These are phyloP conservation scores for Scomber japonicus DNA, from an alignment of 2,113 vertebrate genomes.

Conservation along the genomic window DNA sequence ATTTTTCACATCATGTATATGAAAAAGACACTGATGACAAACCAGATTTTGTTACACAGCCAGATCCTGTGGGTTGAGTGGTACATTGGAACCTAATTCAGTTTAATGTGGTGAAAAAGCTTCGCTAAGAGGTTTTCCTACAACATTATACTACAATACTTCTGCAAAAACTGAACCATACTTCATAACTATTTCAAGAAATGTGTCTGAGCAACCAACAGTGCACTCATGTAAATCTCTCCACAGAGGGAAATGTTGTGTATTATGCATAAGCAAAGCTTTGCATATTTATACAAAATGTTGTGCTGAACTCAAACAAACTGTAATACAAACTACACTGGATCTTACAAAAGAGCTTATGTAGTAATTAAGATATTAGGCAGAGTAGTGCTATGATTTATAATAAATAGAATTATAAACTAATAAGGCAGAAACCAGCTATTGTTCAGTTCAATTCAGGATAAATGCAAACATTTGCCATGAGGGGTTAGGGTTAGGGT, in stretches of 20 bases:
- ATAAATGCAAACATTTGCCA: no score
- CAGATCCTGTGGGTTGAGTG: no score
- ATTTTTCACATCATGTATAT: no score
- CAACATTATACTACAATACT: not conserved
- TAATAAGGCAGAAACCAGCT: no score
- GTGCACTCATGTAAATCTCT: not conserved
- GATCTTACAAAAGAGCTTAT: not conserved
- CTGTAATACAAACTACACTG: not conserved
- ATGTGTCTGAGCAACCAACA: not conserved
- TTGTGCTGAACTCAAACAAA: constrained; percentile 10
- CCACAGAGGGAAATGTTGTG: not conserved
- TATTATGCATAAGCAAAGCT: constrained; percentile 35
- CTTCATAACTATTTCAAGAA: not conserved
- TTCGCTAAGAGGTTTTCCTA: not conserved
- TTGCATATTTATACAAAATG: constrained; percentile 10
- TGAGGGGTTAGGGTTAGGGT: no score
- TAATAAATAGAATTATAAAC: not conserved
- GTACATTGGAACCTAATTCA: not conserved
- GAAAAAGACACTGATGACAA: no score
- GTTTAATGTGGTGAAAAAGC: not conserved
- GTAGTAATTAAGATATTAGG: not conserved
- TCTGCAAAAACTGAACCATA: not conserved
- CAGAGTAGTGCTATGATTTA: not conserved
- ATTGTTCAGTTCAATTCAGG: no score
- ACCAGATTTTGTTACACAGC: no score